Base-by-base conservation (phyloP, 2,888 invertebrate species). In the Erebia palarica region DNA sequence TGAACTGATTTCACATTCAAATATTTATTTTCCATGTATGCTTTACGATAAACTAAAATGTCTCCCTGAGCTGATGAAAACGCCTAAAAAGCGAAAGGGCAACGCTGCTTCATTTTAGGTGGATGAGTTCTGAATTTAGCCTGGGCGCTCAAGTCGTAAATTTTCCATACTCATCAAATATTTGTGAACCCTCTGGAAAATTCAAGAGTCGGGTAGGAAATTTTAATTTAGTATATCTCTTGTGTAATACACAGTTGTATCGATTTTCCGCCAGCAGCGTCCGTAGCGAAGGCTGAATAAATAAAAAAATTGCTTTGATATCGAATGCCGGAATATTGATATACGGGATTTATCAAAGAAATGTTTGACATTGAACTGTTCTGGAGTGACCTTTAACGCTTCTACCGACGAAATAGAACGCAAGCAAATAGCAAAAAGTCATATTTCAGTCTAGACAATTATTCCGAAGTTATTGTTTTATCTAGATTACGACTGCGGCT, bases 281-380 rank as follows among this genome's bases (percentile, higher is more conserved):
- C 57, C 21, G 27, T 58, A 27, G 7, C 21, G 27, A 58, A 58
- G 57, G 57, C 57, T 18, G 18, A 21, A 21, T 11, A 57, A 57
- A 36, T 36, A 36, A 18, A 21, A 57, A 53, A 53, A 14, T 7
- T 21, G 57, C 57, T 57, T 57, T 57, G 57, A 57, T 57, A 57
- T 18, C 57, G 21, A 10, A 57, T 57, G 57, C 57, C 57, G 57
- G 57, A 57, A 57, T 57, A 57, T 57, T 57, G 57, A 21, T 57
- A 18, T 57, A 11, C 21, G 57, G 57, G 57, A 57, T 57, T 57
- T 21, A 57, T 57, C 57, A 57, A 21, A 57, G 21, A 57, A 18
- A 57, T 57, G 57, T 57, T 21, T 10, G 57, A 57, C 57, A 57
- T 57, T 57, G 57, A 57, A 57, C 18, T 21, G 57, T 18, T 57